A percentile compares a stretch with the other conserved stretches of the same genome.
phyloP scores from a whole-genome alignment of 2,113 vertebrate genomes.

The Sebastes fasciatus region DNA sequence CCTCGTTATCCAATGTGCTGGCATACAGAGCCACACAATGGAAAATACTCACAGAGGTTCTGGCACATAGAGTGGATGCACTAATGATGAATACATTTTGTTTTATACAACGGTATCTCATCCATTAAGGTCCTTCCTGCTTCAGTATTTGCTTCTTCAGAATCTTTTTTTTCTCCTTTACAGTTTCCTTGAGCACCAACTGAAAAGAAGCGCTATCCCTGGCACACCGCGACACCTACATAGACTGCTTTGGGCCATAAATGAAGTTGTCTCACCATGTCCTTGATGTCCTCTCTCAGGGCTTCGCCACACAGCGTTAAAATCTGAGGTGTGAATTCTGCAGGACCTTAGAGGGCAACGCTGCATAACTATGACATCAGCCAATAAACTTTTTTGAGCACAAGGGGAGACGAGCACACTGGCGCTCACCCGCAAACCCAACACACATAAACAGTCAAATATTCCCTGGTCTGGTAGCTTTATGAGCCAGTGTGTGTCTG shows the following conservation, averaged over 20 bases:
- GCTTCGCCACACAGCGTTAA: constrained; percentile 58
- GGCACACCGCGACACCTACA: constrained; percentile 2
- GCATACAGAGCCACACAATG: not conserved
- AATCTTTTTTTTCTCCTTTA: constrained; percentile 7
- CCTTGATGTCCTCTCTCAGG: constrained; percentile 55
- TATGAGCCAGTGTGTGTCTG: constrained; percentile 43
- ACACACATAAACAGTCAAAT: constrained; percentile 43
- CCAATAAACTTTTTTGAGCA: constrained; percentile 57
- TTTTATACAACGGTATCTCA: not conserved
- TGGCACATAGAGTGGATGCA: constrained; percentile 1
- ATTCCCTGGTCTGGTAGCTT: constrained; percentile 52
- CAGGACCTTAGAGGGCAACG: constrained; percentile 62
- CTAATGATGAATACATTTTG: constrained; percentile 22
- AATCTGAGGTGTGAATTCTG: constrained; percentile 77
- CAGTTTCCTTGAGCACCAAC: constrained; percentile 24
- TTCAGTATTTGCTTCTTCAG: constrained; percentile 28
- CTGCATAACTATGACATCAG: constrained; percentile 81
- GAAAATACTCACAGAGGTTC: constrained; percentile 10
- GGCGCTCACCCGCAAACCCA: constrained; percentile 10
- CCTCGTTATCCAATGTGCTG: not conserved
- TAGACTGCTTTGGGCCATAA: constrained; percentile 45
- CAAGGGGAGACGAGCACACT: constrained; percentile 15
- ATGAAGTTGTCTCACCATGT: constrained; percentile 61
- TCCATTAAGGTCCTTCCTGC: not conserved
- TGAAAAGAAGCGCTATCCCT: constrained; percentile 7